phyloP scores from a whole-genome alignment of 1,140 invertebrate species.

The Trissolcus basalis region DNA sequence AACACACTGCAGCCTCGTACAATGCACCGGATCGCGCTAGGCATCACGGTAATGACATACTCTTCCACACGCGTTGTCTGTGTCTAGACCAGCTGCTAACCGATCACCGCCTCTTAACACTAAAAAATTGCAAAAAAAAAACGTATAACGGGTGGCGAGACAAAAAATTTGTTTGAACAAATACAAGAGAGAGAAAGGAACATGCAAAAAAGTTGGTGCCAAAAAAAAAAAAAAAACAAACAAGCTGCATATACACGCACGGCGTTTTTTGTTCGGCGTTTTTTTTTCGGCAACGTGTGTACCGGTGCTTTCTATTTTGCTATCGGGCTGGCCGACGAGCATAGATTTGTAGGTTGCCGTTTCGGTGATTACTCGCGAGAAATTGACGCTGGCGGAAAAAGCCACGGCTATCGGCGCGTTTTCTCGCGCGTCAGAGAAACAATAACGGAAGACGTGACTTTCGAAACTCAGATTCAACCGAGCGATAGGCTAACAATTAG shows the following conservation, averaged over 20 bases:
- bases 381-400: conserved; percentile 39
- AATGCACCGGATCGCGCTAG: conserved; percentile 68
- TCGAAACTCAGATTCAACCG: not conserved
- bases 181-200: not conserved
- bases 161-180: not conserved
- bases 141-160: too few species aligned
- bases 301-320: conserved; percentile 29
- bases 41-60: conserved; percentile 71
- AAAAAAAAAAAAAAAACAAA: too few species aligned
- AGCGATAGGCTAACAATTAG: conserved; percentile 13
- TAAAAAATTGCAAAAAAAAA: not conserved
- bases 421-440: conserved; percentile 9
- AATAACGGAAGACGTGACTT: conserved; percentile 14
- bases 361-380: conserved; percentile 42
- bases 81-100: not conserved
- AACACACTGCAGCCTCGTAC: conserved; percentile 50
- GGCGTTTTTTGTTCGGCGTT: not conserved
- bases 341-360: conserved; percentile 39
- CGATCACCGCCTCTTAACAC: not conserved
- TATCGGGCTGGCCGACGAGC: conserved; percentile 10
- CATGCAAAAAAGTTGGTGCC: not conserved
- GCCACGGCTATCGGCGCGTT: conserved; percentile 6
- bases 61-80: conserved; percentile 62
- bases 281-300: conserved; percentile 32
- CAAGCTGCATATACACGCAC: not conserved